phyloP scores from a whole-genome alignment of 2,797 vertebrate species.

The Lemur catta region DNA sequence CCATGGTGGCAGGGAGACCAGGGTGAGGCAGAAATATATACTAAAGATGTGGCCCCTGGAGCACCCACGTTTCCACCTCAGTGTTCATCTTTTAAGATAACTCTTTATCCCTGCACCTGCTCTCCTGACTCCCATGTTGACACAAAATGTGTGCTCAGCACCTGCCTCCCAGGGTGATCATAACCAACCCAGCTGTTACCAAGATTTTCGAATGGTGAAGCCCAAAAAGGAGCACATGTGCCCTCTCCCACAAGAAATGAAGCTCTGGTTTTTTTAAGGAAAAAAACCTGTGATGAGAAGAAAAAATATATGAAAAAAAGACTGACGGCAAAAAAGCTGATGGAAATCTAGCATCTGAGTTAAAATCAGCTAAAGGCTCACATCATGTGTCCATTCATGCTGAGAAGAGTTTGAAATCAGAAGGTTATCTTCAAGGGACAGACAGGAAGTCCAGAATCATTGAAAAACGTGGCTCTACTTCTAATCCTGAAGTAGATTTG shows the following conservation, averaged over 20 bases:
- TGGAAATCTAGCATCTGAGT: constrained; percentile 36
- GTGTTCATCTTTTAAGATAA: constrained; percentile 60
- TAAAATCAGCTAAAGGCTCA: constrained; percentile 46
- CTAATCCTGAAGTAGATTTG: constrained; percentile 76
- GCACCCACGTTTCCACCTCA: constrained; percentile 58
- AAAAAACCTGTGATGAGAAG: constrained; percentile 52
- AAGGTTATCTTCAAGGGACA: constrained; percentile 59
- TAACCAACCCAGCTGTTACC: background rate
- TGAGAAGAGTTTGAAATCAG: constrained; percentile 65
- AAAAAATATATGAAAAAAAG: constrained; percentile 74
- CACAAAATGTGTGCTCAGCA: constrained; percentile 59
- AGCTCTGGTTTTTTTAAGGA: constrained; percentile 66
- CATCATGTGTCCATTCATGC: background rate
- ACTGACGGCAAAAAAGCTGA: constrained; percentile 57
- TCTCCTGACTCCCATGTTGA: constrained; percentile 31
- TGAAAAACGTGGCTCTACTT: constrained; percentile 58
- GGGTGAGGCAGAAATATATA: constrained; percentile 47
- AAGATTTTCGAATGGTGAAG: constrained; percentile 45
- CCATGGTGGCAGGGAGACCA: background rate
- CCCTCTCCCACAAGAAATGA: constrained; percentile 57
- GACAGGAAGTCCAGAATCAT: constrained; percentile 69
- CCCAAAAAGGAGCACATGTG: constrained; percentile 40
- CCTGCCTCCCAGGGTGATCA: constrained; percentile 41
- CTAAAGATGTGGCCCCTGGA: constrained; percentile 43
- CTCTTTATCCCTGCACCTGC: constrained; percentile 59